phyloP scores from a whole-genome alignment of 2,888 invertebrate genomes.

The Pollenia angustigena region DNA sequence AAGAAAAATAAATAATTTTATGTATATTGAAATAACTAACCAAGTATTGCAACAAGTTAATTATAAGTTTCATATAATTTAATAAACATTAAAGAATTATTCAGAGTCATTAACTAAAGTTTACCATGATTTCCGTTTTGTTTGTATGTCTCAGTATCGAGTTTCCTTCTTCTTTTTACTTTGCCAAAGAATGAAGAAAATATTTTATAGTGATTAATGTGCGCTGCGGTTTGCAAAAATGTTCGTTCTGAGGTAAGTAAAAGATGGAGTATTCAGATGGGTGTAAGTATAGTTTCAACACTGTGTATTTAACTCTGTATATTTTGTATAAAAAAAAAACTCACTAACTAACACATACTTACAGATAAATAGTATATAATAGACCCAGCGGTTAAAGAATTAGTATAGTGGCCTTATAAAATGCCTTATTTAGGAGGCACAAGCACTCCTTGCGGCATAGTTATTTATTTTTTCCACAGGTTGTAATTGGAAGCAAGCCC shows the following conservation, averaged over 20 bases:
- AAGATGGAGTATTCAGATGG: slow-evolving; percentile 59
- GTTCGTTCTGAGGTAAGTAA: slow-evolving; percentile 65
- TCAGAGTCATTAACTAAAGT: slow-evolving; percentile 53
- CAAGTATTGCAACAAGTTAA: slow-evolving; percentile 46
- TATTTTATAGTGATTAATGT: slow-evolving; percentile 69
- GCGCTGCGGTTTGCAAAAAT: slow-evolving; percentile 67
- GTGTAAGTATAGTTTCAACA: slow-evolving; percentile 37
- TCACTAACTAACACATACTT: slow-evolving; percentile 4
- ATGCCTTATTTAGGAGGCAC: no score
- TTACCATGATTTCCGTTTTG: slow-evolving; percentile 50
- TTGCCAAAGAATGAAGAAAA: slow-evolving; percentile 9
- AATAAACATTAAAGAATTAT: slow-evolving; percentile 56
- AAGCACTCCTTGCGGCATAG: no score
- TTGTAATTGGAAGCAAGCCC: no score
- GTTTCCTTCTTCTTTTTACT: background rate
- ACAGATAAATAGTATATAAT: slow-evolving; percentile 1
- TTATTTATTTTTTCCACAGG: no score
- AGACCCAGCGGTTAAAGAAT: background rate
- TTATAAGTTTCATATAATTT: slow-evolving; percentile 58
- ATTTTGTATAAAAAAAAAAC: background rate
- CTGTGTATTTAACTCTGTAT: background rate
- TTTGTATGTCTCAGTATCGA: background rate
- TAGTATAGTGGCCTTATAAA: no score
- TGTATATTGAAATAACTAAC: slow-evolving; percentile 30
- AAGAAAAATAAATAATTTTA: slow-evolving; percentile 22